These are phyloP conservation scores for Cichladusa arquata DNA, from an alignment of 2,113 vertebrate genomes.

Conservation along the genomic window DNA sequence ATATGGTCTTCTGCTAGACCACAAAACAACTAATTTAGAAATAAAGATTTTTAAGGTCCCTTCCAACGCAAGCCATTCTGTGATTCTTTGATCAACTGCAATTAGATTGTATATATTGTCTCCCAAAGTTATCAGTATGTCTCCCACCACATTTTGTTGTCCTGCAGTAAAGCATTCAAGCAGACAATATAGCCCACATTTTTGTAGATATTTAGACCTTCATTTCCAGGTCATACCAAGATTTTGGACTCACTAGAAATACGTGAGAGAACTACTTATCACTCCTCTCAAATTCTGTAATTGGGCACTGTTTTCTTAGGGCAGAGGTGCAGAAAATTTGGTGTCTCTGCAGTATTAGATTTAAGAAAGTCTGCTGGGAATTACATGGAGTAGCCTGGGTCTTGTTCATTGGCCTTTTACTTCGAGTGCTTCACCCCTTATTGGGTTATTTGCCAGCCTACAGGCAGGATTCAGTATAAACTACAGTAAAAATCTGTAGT, in stretches of 20 bases:
- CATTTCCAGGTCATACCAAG: neutral
- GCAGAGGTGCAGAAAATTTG: neutral
- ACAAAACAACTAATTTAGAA: neutral
- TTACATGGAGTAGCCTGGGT: neutral
- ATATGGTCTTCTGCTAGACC: neutral
- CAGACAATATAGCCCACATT: neutral
- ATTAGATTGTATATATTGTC: neutral
- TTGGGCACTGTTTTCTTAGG: neutral
- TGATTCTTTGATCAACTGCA: neutral
- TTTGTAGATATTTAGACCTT: neutral
- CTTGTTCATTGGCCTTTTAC: neutral
- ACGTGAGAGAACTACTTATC: neutral
- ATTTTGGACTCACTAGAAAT: neutral
- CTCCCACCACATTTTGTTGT: neutral
- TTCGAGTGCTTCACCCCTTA: neutral
- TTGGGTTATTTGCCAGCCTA: neutral
- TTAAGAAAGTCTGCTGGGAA: neutral
- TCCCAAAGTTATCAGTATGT: neutral
- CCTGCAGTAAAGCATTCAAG: neutral
- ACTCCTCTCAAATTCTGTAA: neutral
- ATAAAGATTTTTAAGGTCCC: neutral
- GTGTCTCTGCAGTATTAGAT: neutral
- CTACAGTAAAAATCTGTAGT: neutral
- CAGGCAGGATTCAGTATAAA: neutral
- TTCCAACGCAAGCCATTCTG: neutral